Percentiles rank a stretch among this genome's conserved stretches.
Evolutionary conservation across 2,888 invertebrate species (phyloP).

Genomic region (Gortyna flavago): DNA sequence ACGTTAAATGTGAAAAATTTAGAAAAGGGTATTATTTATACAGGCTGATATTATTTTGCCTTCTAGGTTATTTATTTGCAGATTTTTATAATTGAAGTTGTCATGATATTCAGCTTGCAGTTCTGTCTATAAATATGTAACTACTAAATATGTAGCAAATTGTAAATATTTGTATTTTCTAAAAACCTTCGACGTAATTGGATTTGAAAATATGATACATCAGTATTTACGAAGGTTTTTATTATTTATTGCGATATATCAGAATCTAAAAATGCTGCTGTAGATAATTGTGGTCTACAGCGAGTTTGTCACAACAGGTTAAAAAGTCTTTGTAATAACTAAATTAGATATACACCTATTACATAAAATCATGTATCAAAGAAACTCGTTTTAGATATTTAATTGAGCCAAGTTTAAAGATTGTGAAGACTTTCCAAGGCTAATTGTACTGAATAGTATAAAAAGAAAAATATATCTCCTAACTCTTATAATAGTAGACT

Average conservation of each 20-base stretch:
- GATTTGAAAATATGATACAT: constrained; percentile 35
- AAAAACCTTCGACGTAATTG: constrained; percentile 28
- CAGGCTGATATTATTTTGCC: constrained; percentile 50
- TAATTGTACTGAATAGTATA: constrained; percentile 17
- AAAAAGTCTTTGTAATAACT: constrained; percentile 19
- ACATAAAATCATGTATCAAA: constrained; percentile 10
- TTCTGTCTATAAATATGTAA: constrained; percentile 44
- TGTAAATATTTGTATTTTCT: constrained; percentile 62
- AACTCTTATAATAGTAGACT: constrained; percentile 50
- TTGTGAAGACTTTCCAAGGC: constrained; percentile 29
- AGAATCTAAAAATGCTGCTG: constrained; percentile 3
- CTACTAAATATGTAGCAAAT: constrained; percentile 40
- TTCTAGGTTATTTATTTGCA: constrained; percentile 38
- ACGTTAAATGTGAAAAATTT: constrained; percentile 53
- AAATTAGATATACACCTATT: constrained; percentile 17
- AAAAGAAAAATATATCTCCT: constrained; percentile 37
- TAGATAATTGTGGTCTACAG: constrained; percentile 5
- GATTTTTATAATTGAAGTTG: constrained; percentile 37
- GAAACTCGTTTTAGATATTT: constrained; percentile 41
- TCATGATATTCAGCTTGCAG: constrained; percentile 38
- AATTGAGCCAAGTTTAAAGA: constrained; percentile 19
- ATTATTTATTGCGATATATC: constrained; percentile 27
- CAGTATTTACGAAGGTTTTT: constrained; percentile 31
- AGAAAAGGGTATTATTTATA: constrained; percentile 49
- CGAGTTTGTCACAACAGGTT: constrained; percentile 24